These are phyloP conservation scores for Lasioglossum malachurum DNA, from an alignment of 2,888 invertebrate genomes.

Conservation along the genomic window DNA sequence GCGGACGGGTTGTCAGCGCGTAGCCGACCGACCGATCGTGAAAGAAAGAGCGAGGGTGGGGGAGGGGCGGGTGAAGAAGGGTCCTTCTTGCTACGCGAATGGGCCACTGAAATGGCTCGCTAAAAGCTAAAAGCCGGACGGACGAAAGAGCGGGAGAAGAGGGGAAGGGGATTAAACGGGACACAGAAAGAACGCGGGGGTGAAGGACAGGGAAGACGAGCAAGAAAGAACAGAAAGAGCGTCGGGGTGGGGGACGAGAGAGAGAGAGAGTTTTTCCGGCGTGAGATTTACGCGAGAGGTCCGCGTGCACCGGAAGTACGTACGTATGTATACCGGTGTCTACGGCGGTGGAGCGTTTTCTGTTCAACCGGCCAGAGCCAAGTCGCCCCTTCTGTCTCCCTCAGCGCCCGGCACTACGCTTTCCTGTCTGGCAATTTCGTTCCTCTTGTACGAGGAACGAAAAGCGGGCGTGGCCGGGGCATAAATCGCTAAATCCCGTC, in stretches of 20 bases:
- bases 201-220: constrained; percentile 31
- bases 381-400: constrained; percentile 39
- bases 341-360: constrained; percentile 55
- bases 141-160: constrained; percentile 41
- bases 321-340: constrained; percentile 63
- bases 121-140: constrained; percentile 75
- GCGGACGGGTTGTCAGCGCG: background rate
- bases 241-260: constrained; percentile 31
- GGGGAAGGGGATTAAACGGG: constrained; percentile 5
- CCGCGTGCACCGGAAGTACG: constrained; percentile 70
- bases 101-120: constrained; percentile 61
- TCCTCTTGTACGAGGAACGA: constrained; percentile 64
- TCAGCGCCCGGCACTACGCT: constrained; percentile 18
- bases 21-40: constrained; percentile 6
- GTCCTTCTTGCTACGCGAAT: constrained; percentile 50
- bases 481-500: constrained; percentile 71
- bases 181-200: constrained; percentile 15
- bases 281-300: constrained; percentile 71
- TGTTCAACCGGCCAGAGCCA: constrained; percentile 45
- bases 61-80: background rate
- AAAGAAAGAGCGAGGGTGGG: background rate
- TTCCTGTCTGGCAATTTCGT: constrained; percentile 65
- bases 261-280: constrained; percentile 68
- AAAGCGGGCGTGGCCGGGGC: constrained; percentile 68
- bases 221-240: constrained; percentile 36